Conservation (phyloP, 2,888 invertebrate genomes). For the Nomada ruficornis region DNA sequence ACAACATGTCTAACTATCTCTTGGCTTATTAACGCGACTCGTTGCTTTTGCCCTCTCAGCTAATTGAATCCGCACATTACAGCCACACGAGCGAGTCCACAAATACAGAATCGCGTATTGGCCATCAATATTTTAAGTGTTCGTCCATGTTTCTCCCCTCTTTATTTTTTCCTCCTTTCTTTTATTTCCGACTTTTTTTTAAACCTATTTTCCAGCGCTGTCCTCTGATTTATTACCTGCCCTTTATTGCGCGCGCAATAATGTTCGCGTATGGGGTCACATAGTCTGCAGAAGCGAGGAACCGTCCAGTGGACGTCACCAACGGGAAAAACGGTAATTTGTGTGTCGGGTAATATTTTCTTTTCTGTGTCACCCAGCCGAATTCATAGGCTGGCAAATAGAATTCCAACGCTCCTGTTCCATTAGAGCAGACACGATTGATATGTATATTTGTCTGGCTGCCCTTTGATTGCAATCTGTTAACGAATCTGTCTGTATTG, state of each 20-base stretch:
- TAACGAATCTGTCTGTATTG: conserved; percentile 7
- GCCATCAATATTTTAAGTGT: conserved; percentile 38
- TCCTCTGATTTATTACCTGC: conserved; percentile 23
- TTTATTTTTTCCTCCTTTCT: too few relatives aligned
- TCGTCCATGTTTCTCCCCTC: neutral
- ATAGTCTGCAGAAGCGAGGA: neutral
- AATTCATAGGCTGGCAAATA: conserved; percentile 26
- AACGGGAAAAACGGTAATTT: neutral
- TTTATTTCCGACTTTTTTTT: neutral
- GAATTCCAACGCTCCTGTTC: neutral
- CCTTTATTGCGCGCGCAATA: conserved; percentile 21
- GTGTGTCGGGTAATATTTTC: conserved; percentile 21
- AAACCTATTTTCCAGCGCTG: neutral
- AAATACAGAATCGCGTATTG: conserved; percentile 58
- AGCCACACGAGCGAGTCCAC: conserved; percentile 43
- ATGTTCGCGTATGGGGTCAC: neutral
- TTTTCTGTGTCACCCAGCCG: neutral
- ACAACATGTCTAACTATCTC: conserved; percentile 63
- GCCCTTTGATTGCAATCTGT: conserved; percentile 4
- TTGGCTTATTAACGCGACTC: conserved; percentile 62
- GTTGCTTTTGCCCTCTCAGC: conserved; percentile 42
- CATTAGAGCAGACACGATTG: conserved; percentile 19
- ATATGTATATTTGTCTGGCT: conserved; percentile 6
- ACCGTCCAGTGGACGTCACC: neutral
- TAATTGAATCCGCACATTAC: conserved; percentile 63